Percentiles rank a stretch among this genome's conserved stretches.
phyloP scores from a whole-genome alignment of 2,113 vertebrate genomes.

The Malurus alboscapulatus region DNA sequence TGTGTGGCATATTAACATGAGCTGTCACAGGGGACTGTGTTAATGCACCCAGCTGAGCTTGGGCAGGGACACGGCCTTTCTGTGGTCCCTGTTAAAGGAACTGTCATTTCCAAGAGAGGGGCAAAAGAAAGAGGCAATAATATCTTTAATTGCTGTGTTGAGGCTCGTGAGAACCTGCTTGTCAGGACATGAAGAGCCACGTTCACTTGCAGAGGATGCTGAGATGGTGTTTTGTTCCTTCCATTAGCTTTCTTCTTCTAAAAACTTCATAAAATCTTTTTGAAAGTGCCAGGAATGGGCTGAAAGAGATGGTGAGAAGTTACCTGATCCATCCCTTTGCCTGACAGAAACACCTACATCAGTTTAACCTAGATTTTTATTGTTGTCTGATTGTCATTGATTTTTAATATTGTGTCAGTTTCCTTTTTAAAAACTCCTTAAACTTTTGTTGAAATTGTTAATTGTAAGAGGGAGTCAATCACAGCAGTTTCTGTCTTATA shows the following conservation, averaged over 20 bases:
- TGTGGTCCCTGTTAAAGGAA: not conserved
- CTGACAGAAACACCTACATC: accelerated
- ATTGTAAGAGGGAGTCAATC: not conserved
- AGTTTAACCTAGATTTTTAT: not conserved
- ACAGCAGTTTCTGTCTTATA: not conserved
- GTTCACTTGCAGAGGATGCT: not conserved
- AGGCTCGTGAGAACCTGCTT: not conserved
- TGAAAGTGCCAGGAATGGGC: not conserved
- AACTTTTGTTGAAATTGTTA: not conserved
- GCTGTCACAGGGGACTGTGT: not conserved
- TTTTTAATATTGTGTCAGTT: not conserved
- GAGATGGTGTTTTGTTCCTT: not conserved
- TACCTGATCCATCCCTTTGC: not conserved
- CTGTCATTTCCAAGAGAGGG: not conserved
- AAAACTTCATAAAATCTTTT: not conserved
- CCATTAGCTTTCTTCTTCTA: not conserved
- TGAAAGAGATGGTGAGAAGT: not conserved
- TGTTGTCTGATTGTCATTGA: not conserved
- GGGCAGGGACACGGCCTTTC: not conserved
- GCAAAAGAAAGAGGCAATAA: not conserved
- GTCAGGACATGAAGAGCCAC: not conserved
- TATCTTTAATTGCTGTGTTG: not conserved
- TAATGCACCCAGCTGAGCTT: not conserved
- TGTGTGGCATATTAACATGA: not conserved
- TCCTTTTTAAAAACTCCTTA: not conserved